Evolutionary conservation across 1,140 invertebrate genomes (phyloP).

Genomic region (Drosophila gunungcola): DNA sequence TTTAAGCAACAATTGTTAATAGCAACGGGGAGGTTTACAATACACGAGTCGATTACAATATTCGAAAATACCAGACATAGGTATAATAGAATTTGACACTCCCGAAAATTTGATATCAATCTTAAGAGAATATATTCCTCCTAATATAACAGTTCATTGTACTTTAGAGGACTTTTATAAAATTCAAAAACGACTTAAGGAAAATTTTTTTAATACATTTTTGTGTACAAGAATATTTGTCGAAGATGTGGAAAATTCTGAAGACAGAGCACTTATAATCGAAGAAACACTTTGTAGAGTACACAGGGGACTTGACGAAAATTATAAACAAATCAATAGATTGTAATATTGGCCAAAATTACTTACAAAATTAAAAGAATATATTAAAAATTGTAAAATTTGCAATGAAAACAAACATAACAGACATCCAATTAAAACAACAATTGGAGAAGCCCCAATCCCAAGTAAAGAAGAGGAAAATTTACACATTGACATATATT

Average conservation of each 20-base stretch:
- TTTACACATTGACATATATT: slow-evolving; percentile 4
- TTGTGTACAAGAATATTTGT: no score
- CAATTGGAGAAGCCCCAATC: slow-evolving; percentile 1
- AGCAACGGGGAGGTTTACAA: slow-evolving; percentile 4
- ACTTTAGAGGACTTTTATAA: no score
- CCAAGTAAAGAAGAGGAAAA: not conserved
- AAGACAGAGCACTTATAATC: no score
- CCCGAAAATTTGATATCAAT: not conserved
- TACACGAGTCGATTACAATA: slow-evolving; percentile 1
- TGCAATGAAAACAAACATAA: slow-evolving; percentile 9
- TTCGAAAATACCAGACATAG: slow-evolving; percentile 3
- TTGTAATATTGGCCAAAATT: slow-evolving; percentile 7
- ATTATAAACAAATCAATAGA: slow-evolving; percentile 5
- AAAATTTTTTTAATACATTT: no score
- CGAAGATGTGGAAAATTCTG: no score
- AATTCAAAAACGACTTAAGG: no score
- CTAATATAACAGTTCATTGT: no score
- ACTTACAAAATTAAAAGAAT: slow-evolving; percentile 13
- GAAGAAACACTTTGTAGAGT: no score
- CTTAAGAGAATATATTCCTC: no score
- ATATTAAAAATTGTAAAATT: slow-evolving; percentile 17
- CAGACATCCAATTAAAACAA: not conserved
- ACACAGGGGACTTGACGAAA: slow-evolving; percentile 1
- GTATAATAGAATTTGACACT: no score
- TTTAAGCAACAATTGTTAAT: slow-evolving; percentile 6